These are phyloP conservation scores for Protosalanx chinensis DNA, from an alignment of 2,797 vertebrate genomes.

Conservation along the genomic window DNA sequence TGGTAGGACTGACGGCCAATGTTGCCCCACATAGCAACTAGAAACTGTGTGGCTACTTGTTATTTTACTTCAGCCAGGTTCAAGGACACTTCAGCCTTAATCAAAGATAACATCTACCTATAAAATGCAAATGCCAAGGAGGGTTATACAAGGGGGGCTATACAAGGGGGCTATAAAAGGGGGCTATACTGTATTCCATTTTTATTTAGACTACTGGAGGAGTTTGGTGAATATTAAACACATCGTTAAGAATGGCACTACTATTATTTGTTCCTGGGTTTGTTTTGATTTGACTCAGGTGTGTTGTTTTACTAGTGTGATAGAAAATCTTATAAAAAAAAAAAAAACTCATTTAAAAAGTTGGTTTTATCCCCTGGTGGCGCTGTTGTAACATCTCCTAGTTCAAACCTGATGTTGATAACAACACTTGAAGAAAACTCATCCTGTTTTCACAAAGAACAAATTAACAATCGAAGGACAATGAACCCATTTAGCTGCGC, in stretches of 20 bases:
- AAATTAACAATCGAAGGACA: too few species aligned
- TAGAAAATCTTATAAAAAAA: too few species aligned
- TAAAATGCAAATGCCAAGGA: background rate
- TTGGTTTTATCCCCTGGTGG: background rate
- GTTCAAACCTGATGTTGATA: background rate
- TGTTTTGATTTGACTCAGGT: background rate
- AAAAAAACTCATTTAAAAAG: too few species aligned
- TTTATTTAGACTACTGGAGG: conserved; percentile 7
- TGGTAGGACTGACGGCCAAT: background rate
- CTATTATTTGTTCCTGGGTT: background rate
- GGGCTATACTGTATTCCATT: background rate
- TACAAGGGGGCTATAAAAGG: background rate
- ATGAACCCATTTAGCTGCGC: too few species aligned
- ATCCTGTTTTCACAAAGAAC: too few species aligned
- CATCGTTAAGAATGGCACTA: background rate
- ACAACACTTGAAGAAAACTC: too few species aligned
- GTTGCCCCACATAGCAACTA: conserved; percentile 13
- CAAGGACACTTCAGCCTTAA: background rate
- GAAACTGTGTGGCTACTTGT: conserved; percentile 35
- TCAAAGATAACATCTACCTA: background rate
- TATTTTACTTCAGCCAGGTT: conserved; percentile 5
- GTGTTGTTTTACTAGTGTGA: background rate
- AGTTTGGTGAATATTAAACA: conserved; percentile 18
- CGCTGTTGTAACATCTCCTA: background rate
- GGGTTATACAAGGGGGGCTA: background rate